Percentiles rank a stretch among this genome's conserved stretches.
Evolutionary conservation across 2,113 vertebrate species (phyloP).

Genomic region (Nyctibius bracteatus): DNA sequence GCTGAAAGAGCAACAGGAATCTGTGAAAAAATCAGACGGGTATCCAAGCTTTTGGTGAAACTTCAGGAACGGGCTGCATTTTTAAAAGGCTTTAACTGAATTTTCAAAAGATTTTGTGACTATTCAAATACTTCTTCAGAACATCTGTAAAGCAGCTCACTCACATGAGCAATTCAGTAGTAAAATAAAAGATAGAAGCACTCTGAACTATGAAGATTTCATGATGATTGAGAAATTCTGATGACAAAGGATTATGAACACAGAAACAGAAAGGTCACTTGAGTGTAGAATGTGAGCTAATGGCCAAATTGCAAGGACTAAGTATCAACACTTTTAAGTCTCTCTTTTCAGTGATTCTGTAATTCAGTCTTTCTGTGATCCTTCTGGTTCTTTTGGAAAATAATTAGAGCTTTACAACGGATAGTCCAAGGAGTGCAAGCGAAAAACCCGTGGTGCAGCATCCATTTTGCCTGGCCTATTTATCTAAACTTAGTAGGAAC

Average conservation of each 20-base stretch:
- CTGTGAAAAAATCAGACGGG: neutral
- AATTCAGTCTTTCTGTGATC: neutral
- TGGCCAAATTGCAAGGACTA: neutral
- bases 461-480: neutral
- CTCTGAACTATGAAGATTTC: neutral
- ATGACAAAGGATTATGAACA: neutral
- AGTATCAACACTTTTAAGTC: neutral
- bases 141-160: neutral
- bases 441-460: neutral
- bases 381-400: neutral
- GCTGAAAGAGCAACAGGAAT: neutral
- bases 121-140: neutral
- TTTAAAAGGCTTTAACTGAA: neutral
- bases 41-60: neutral
- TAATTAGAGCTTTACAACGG: neutral
- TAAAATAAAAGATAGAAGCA: neutral
- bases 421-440: neutral
- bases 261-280: neutral
- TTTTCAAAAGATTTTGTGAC: neutral
- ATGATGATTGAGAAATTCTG: neutral
- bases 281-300: neutral
- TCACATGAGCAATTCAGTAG: neutral
- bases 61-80: neutral
- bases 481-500: neutral
- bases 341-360: neutral